Percentiles rank a stretch among this genome's conserved stretches.
Conservation (phyloP, 2,888 invertebrate species). For the Cataglyphis altisquamis region DNA sequence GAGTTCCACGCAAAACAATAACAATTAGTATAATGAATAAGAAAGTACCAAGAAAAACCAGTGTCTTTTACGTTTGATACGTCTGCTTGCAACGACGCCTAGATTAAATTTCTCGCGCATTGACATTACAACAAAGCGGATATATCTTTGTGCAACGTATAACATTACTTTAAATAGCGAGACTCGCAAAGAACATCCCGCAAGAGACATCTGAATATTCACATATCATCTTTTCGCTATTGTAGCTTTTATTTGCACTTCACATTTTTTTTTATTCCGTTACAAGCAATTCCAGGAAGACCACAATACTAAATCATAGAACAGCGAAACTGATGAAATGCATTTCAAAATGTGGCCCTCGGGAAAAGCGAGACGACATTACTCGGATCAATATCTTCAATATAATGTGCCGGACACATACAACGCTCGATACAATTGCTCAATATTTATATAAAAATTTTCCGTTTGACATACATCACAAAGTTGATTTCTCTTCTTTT, state of each 20-base stretch:
- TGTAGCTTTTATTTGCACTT: constrained; percentile 37
- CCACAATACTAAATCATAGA: constrained; percentile 75
- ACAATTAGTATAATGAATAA: constrained; percentile 47
- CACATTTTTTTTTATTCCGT: constrained; percentile 46
- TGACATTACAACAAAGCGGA: constrained; percentile 44
- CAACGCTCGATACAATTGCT: constrained; percentile 63
- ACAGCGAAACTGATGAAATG: constrained; percentile 77
- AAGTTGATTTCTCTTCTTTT: constrained; percentile 7
- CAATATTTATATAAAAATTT: constrained; percentile 65
- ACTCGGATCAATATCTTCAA: constrained; percentile 75
- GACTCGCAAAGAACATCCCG: constrained; percentile 27
- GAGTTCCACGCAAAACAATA: background rate
- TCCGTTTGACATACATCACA: constrained; percentile 36
- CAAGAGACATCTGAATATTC: constrained; percentile 46
- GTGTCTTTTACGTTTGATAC: constrained; percentile 35
- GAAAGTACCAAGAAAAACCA: constrained; percentile 18
- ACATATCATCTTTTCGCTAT: constrained; percentile 38
- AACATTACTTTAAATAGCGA: constrained; percentile 34
- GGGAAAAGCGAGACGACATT: constrained; percentile 73
- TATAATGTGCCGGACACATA: constrained; percentile 66
- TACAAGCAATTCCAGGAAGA: constrained; percentile 55
- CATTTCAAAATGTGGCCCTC: constrained; percentile 78
- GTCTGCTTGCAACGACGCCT: constrained; percentile 16
- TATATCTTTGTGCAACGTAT: constrained; percentile 8
- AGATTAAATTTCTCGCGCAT: constrained; percentile 56